A percentile compares a stretch with the other conserved stretches of the same genome.
These are phyloP conservation scores for Nycticebus coucang DNA, from an alignment of 2,113 vertebrate species.

Conservation along the genomic window DNA sequence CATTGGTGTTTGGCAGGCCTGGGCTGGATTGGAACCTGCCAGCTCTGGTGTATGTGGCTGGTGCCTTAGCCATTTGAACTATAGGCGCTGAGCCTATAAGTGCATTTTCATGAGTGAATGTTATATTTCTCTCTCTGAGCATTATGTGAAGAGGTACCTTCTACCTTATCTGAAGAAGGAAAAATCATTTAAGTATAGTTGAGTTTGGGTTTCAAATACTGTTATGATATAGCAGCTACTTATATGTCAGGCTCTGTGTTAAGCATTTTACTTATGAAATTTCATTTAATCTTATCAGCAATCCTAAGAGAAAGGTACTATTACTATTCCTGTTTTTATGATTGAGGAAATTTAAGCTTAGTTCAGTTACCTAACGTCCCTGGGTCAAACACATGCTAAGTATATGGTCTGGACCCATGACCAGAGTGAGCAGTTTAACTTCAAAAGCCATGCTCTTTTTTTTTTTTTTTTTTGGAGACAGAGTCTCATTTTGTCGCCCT, in stretches of 20 bases:
- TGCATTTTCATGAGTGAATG: constrained; percentile 37
- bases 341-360: constrained; percentile 36
- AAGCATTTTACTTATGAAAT: constrained; percentile 50
- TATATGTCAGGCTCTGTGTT: constrained; percentile 3
- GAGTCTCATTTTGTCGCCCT: too few species aligned
- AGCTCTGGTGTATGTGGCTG: too few species aligned
- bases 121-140: not conserved
- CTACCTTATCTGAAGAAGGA: not conserved
- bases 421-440: not conserved
- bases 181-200: constrained; percentile 36
- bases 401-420: not conserved
- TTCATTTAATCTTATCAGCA: not conserved
- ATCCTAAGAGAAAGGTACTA: not conserved
- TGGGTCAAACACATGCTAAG: constrained; percentile 3
- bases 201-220: constrained; percentile 42
- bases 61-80: too few species aligned
- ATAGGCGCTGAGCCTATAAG: not conserved
- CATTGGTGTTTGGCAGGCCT: too few species aligned
- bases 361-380: constrained; percentile 17
- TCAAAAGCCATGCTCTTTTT: not conserved
- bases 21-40: too few species aligned
- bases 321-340: not conserved
- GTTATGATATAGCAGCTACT: not conserved
- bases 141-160: not conserved
- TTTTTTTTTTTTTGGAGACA: too few species aligned